Evolutionary conservation across 2,888 invertebrate species (phyloP).

Genomic region (Drosophila crucigera): DNA sequence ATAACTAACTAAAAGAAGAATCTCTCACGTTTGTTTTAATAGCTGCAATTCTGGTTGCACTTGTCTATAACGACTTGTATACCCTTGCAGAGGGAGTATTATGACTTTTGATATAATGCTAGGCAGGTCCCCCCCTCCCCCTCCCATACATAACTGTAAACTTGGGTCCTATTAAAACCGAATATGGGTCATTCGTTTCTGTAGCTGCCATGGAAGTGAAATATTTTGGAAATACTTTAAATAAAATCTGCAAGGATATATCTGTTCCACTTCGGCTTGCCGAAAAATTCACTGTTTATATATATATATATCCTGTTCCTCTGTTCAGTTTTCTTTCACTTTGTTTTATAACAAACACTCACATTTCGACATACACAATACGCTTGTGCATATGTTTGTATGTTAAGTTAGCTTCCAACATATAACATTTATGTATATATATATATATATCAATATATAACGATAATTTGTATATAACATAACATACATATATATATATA

Average conservation of each 20-base stretch:
- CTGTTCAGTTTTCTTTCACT: constrained; percentile 50
- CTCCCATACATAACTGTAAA: not conserved
- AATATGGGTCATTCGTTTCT: not conserved
- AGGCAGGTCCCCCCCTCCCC: not conserved
- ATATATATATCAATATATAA: constrained; percentile 34
- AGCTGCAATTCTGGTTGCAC: constrained; percentile 42
- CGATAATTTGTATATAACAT: constrained; percentile 55
- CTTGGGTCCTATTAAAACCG: not conserved
- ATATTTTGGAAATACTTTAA: not conserved
- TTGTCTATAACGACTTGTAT: constrained; percentile 15
- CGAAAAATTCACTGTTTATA: constrained; percentile 16
- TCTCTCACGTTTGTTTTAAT: constrained; percentile 27
- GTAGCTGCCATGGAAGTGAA: constrained; percentile 30
- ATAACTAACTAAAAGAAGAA: constrained; percentile 49
- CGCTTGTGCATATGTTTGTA: constrained; percentile 26
- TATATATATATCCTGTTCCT: constrained; percentile 8
- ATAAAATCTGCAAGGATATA: constrained; percentile 37
- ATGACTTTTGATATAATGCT: constrained; percentile 5
- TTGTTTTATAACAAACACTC: constrained; percentile 68
- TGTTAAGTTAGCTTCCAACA: constrained; percentile 9
- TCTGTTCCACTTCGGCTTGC: constrained; percentile 30
- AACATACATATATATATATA: constrained; percentile 17
- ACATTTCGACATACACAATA: constrained; percentile 48
- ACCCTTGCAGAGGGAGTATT: constrained; percentile 31
- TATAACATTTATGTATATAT: constrained; percentile 28